Evolutionary conservation across 2,113 vertebrate species (phyloP).

Genomic region (Telmatochromis sp.): DNA sequence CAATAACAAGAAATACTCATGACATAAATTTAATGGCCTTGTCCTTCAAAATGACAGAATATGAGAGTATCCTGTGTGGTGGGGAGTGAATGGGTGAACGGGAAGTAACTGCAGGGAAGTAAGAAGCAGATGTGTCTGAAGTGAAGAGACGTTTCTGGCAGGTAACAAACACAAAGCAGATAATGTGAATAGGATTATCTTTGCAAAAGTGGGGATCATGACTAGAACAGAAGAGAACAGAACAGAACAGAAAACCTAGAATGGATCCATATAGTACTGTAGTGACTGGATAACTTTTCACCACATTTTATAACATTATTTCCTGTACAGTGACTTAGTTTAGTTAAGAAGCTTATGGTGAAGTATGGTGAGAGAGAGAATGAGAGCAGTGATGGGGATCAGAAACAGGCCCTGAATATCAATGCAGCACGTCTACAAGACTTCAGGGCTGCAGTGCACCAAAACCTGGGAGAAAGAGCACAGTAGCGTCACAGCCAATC

Average conservation of each 20-base stretch:
- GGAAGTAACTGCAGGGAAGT: background rate
- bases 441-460: conserved; percentile 91
- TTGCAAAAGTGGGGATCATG: background rate
- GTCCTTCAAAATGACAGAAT: background rate
- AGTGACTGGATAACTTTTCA: background rate
- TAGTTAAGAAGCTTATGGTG: background rate
- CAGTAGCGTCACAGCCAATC: conserved; percentile 11
- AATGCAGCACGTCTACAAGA: conserved; percentile 83
- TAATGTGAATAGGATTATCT: background rate
- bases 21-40: background rate
- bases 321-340: background rate
- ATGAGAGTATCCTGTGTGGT: background rate
- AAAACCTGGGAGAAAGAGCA: conserved; percentile 74
- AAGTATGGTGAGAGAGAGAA: background rate
- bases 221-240: background rate
- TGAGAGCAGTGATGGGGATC: conserved; percentile 74
- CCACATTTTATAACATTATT: background rate
- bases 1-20: background rate
- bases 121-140: background rate
- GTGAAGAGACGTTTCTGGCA: background rate
- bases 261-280: background rate
- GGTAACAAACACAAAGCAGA: background rate
- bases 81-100: background rate
- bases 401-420: conserved; percentile 87
- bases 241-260: background rate